Conservation (phyloP, 2,888 invertebrate genomes). For the Apotomis capreana region DNA sequence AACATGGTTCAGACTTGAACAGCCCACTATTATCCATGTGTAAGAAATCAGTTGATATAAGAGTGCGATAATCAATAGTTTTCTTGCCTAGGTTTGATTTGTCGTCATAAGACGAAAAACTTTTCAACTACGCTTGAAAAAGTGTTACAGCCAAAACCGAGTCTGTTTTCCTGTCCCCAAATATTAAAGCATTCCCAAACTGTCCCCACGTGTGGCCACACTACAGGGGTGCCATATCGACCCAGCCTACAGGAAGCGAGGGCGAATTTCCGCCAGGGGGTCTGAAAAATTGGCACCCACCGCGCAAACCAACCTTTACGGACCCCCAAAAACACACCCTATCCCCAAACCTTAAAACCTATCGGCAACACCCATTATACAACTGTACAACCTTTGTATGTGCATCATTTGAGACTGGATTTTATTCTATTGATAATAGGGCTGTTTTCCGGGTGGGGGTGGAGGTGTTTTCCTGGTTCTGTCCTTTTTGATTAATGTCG, state of each 20-base stretch:
- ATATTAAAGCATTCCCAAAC: conserved; percentile 12
- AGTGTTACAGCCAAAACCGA: too few relatives aligned
- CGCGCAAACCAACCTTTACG: conserved; percentile 60
- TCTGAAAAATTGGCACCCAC: conserved; percentile 82
- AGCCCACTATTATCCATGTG: too few relatives aligned
- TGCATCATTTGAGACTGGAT: conserved; percentile 19
- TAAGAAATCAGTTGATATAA: too few relatives aligned
- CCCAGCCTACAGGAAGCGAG: conserved; percentile 75
- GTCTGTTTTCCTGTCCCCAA: background rate
- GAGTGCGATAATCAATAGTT: too few relatives aligned
- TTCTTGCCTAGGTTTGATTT: too few relatives aligned
- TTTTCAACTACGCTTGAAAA: too few relatives aligned
- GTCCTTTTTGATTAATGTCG: conserved; percentile 40
- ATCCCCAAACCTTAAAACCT: conserved; percentile 34
- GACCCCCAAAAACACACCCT: conserved; percentile 56
- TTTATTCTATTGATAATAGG: conserved; percentile 20
- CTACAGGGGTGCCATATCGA: conserved; percentile 73
- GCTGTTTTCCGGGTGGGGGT: conserved; percentile 9
- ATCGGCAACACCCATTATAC: background rate
- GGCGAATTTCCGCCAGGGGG: conserved; percentile 73
- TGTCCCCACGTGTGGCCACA: conserved; percentile 58
- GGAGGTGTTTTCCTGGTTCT: conserved; percentile 31
- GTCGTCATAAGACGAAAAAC: too few relatives aligned
- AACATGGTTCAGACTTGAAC: too few relatives aligned
- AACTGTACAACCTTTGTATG: conserved; percentile 24